Percentiles rank a stretch among this genome's conserved stretches.
Evolutionary conservation across 2,113 vertebrate species (phyloP).

Genomic region (Thermophis baileyi): DNA sequence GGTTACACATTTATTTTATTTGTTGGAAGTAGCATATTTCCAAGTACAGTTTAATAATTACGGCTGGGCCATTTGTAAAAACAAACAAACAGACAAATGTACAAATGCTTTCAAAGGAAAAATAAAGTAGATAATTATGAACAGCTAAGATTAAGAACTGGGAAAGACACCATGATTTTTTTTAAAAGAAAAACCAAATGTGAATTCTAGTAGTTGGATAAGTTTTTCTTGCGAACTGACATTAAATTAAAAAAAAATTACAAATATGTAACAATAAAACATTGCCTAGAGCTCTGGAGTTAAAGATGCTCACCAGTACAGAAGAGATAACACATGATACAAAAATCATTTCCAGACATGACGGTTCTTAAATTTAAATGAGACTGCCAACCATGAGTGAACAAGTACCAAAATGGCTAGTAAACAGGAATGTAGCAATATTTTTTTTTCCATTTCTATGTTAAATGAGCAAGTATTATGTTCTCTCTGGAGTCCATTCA

Average conservation of each 20-base stretch:
- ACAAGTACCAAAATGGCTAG: background rate
- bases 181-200: background rate
- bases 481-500: background rate
- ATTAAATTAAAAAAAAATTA: background rate
- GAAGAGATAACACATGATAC: background rate
- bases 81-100: background rate
- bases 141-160: background rate
- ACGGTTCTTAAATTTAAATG: background rate
- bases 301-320: background rate
- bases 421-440: background rate
- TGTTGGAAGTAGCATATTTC: background rate
- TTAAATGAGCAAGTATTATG: background rate
- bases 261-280: background rate
- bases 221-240: background rate
- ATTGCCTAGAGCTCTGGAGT: background rate
- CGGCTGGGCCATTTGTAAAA: background rate
- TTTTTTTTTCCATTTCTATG: background rate
- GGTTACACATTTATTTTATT: background rate
- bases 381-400: background rate
- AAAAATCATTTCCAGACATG: background rate
- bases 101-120: background rate
- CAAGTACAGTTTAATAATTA: background rate
- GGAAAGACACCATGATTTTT: background rate
- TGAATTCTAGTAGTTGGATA: background rate
- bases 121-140: background rate